phyloP scores from a whole-genome alignment of 1,140 invertebrate species.

The Drosophila ohnishii region DNA sequence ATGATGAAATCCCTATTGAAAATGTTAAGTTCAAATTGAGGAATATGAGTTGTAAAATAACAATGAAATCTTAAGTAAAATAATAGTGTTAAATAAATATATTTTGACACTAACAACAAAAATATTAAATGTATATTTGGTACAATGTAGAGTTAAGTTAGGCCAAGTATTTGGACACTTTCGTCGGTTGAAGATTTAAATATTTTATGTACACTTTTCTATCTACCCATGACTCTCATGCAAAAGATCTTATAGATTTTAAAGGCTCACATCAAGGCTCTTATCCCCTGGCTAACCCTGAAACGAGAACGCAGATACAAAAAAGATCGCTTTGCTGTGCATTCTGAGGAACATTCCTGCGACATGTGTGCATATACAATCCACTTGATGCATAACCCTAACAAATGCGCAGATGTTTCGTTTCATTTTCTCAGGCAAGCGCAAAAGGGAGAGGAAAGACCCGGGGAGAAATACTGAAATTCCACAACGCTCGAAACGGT shows the following conservation, averaged over 20 bases:
- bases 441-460: neutral
- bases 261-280: slow-evolving; percentile 1
- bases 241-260: neutral
- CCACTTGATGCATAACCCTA: slow-evolving; percentile 71
- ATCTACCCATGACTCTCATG: neutral
- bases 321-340: slow-evolving; percentile 11
- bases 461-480: slow-evolving; percentile 47
- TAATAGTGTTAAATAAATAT: no score
- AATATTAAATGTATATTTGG: no score
- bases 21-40: neutral
- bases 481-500: slow-evolving; percentile 59
- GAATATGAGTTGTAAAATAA: neutral
- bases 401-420: slow-evolving; percentile 77
- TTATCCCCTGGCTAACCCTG: slow-evolving; percentile 6
- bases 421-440: slow-evolving; percentile 54
- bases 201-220: no score
- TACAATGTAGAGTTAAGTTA: no score
- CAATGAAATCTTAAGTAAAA: neutral
- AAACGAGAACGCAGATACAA: slow-evolving; percentile 21
- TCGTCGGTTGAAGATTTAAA: no score
- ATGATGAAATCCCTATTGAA: slow-evolving; percentile 6
- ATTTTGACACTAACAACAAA: no score
- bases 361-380: slow-evolving; percentile 45
- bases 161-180: no score
- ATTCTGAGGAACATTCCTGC: slow-evolving; percentile 29